Conservation (phyloP, 2,797 vertebrate species). For the Emys orbicularis region DNA sequence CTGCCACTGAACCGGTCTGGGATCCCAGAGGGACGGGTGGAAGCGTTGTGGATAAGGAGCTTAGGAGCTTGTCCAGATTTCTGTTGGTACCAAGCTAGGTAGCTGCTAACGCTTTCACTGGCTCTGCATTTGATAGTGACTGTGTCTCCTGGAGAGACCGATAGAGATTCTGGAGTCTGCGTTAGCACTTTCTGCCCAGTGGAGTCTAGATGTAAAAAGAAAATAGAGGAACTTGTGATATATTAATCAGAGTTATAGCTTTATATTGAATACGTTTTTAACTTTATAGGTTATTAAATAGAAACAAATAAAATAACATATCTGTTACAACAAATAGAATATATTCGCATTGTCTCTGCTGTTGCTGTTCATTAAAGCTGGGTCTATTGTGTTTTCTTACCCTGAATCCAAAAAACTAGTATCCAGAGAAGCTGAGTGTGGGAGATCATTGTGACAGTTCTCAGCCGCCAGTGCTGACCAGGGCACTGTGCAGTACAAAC, state of each 20-base stretch:
- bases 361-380: neutral
- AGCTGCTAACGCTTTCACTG: neutral
- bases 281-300: neutral
- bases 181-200: neutral
- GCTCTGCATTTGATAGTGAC: neutral
- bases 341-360: neutral
- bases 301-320: neutral
- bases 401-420: neutral
- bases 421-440: neutral
- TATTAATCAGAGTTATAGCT: neutral
- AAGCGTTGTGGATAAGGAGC: neutral
- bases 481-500: neutral
- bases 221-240: neutral
- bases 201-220: neutral
- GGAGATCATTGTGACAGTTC: neutral
- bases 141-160: neutral
- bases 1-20: neutral
- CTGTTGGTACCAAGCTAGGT: neutral
- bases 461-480: neutral
- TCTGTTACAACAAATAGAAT: neutral
- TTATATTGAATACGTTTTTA: neutral
- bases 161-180: neutral
- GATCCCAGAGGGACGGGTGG: too few species aligned
- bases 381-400: neutral
- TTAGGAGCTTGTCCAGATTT: neutral